phyloP scores from a whole-genome alignment of 35 echinoderm and acorn worm genomes.

The Ophiothrix spiculata region DNA sequence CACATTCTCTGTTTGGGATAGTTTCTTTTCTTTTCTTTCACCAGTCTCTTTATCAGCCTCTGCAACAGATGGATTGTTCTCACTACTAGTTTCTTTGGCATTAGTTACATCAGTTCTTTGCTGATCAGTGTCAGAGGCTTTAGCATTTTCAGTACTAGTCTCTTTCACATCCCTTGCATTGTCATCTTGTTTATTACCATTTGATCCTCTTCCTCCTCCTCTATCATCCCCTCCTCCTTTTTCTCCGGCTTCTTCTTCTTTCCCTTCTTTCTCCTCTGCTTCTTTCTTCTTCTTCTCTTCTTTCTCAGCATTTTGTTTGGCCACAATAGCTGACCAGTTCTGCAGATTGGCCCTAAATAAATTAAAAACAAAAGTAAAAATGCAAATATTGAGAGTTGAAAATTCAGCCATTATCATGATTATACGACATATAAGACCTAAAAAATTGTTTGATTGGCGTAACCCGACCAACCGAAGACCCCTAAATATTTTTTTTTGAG shows the following conservation, averaged over 20 bases:
- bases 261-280: background rate
- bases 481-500: no score
- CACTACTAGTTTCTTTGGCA: background rate
- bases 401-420: background rate
- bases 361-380: conserved; percentile 27
- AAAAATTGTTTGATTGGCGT: no score
- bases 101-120: background rate
- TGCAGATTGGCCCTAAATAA: conserved; percentile 74
- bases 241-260: conserved; percentile 54
- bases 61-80: background rate
- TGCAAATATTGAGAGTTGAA: background rate
- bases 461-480: no score
- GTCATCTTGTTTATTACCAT: background rate
- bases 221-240: background rate
- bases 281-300: conserved; percentile 46
- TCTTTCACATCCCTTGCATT: background rate
- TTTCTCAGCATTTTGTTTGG: conserved; percentile 89
- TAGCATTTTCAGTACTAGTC: background rate
- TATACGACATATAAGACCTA: background rate
- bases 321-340: conserved; percentile 98
- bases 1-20: background rate
- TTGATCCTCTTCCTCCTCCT: background rate
- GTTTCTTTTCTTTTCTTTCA: background rate
- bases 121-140: background rate
- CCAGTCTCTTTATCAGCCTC: background rate